These are phyloP conservation scores for Chrysolina haemoptera DNA, from an alignment of 2,888 invertebrate genomes.

Conservation along the genomic window DNA sequence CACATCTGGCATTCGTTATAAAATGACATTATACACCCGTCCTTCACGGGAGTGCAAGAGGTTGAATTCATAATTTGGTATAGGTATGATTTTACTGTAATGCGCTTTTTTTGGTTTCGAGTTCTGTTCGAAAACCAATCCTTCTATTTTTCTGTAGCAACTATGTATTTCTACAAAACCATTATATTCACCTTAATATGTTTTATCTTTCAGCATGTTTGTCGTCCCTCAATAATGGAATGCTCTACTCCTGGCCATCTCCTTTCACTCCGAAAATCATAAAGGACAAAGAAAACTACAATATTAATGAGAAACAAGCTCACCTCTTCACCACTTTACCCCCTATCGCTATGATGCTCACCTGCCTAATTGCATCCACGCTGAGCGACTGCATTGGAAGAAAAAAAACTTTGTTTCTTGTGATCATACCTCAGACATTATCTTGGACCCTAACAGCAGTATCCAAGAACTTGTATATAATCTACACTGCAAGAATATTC, in stretches of 20 bases:
- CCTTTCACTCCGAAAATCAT: conserved; percentile 62
- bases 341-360: conserved; percentile 57
- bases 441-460: conserved; percentile 55
- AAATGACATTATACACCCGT: too few relatives aligned
- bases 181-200: not conserved
- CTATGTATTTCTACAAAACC: too few relatives aligned
- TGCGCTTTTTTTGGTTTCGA: too few relatives aligned
- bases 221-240: conserved; percentile 54
- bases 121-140: too few relatives aligned
- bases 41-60: too few relatives aligned
- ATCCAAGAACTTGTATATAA: conserved; percentile 56
- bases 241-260: conserved; percentile 61
- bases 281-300: conserved; percentile 55
- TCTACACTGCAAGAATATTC: conserved; percentile 59
- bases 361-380: conserved; percentile 55
- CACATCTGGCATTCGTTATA: too few relatives aligned
- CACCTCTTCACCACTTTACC: conserved; percentile 63
- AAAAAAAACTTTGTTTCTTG: conserved; percentile 56
- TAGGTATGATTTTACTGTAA: too few relatives aligned
- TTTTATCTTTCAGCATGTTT: conserved; percentile 49
- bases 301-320: conserved; percentile 62
- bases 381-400: conserved; percentile 60
- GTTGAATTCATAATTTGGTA: too few relatives aligned
- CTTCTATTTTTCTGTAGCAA: too few relatives aligned
- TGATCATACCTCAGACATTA: conserved; percentile 57